Evolutionary conservation across 2,888 invertebrate species (phyloP).

Genomic region (Fabriciana adippe): DNA sequence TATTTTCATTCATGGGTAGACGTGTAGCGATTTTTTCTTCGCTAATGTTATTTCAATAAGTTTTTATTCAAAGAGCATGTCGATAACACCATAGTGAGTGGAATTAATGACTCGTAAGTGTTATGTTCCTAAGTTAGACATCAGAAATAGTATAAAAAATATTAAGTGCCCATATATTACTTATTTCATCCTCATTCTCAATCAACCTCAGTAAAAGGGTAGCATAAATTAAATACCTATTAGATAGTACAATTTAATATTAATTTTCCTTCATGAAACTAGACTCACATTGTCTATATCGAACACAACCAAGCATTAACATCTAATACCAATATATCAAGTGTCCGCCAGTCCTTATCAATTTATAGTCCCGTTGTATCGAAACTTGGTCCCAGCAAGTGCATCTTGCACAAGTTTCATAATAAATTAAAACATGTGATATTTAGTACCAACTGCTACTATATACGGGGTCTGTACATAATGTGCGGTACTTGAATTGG

Average conservation of each 20-base stretch:
- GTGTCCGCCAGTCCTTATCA: slow-evolving; percentile 60
- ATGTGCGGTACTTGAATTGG: not conserved
- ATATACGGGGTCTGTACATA: not conserved
- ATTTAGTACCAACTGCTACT: slow-evolving; percentile 49
- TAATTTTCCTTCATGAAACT: slow-evolving; percentile 3
- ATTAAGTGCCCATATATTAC: no score
- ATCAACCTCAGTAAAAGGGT: no score
- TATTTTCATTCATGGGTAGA: no score
- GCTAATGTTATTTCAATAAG: no score
- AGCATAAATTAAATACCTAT: no score
- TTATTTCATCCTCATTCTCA: no score
- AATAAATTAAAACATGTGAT: slow-evolving; percentile 74
- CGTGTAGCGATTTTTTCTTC: no score
- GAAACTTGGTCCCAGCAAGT: slow-evolving; percentile 69
- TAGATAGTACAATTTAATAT: slow-evolving; percentile 3
- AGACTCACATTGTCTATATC: slow-evolving; percentile 7
- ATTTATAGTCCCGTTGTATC: slow-evolving; percentile 75
- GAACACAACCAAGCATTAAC: slow-evolving; percentile 34
- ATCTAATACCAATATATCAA: slow-evolving; percentile 48
- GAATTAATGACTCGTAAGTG: no score
- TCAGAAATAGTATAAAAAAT: no score
- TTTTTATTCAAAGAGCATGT: no score
- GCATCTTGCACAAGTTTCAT: slow-evolving; percentile 66
- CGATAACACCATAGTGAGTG: no score
- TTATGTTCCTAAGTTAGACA: no score